Evolutionary conservation across 2,113 vertebrate species (phyloP), one percentile per base, ranked within the genome.

Genomic region (Ciconia maguari): DNA sequence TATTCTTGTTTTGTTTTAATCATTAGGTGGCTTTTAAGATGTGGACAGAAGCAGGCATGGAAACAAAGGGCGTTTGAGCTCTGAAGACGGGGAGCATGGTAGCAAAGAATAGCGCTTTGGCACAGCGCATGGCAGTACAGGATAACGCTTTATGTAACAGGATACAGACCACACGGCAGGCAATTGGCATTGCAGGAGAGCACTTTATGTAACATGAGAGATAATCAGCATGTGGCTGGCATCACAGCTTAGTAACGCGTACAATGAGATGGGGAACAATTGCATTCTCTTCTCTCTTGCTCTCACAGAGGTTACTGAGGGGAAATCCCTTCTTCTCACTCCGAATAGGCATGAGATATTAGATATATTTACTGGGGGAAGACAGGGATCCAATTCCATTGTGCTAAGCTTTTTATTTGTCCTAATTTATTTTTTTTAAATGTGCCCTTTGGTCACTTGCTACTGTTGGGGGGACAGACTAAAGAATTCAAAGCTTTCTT

Each of bases 211-310:
- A 94, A 96, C 82, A n/a, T 9, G 21, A 94, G 87, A 95, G 81
- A 96, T 93, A 94, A 96, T 95, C 95, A 83, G 85, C 94, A 85
- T 95, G 89, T 79, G 94, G 87, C 75, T 94, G 96, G 93, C 87
- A 93, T 94, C 93, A 36, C 0, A 1, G 49, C 76, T 84, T 51
- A 25, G 62, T 88, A 71, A 68, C 57, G 7, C 70, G 6, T 48
- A 81, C 89, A 88, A 9, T 61, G 81, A 76, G 49, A 82, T 72
- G 70, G 46, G n/a, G 38, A 91, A 88, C 79, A 90, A 82, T 89
- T 87, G 25, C 70, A 77, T 95, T 87, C 38, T 54, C 51, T 83
- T 49, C 68, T 77, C 55, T 17, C 52, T 76, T 52, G 54, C 54
- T 58, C 66, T 74, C 32, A 3, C 6, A 48, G 89, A 85, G 57